Conservation (phyloP, 2,113 vertebrate species). For the Cavia aperea region DNA sequence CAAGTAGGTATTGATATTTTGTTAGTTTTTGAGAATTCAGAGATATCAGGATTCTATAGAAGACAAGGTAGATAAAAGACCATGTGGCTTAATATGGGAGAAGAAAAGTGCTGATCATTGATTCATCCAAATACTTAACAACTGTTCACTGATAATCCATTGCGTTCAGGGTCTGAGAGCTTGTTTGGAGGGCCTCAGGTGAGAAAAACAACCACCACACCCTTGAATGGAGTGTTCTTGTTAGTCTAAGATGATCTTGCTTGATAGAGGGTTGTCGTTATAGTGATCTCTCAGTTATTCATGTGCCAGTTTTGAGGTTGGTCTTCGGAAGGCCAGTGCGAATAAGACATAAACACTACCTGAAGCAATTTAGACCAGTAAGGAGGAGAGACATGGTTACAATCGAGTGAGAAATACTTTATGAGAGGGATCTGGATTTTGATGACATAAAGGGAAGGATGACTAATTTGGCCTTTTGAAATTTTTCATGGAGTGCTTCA, state of each 20-base stretch:
- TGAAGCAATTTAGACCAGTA: not conserved
- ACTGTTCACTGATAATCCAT: not conserved
- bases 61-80: slow-evolving; percentile 14
- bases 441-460: not conserved
- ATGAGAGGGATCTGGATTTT: not conserved
- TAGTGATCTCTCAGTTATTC: not conserved
- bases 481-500: not conserved
- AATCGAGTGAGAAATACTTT: not conserved
- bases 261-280: not conserved
- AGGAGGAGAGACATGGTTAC: not conserved
- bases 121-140: slow-evolving; percentile 2
- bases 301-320: not conserved
- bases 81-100: not conserved
- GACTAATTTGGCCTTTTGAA: not conserved
- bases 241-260: not conserved
- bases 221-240: not conserved
- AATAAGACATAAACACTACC: not conserved
- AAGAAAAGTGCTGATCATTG: not conserved
- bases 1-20: not conserved
- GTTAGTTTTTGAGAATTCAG: slow-evolving; percentile 20
- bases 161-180: not conserved
- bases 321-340: not conserved
- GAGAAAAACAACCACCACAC: not conserved
- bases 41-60: not conserved
- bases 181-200: not conserved